phyloP scores from a whole-genome alignment of 2,888 invertebrate genomes.

The Tetragonula carbonaria region DNA sequence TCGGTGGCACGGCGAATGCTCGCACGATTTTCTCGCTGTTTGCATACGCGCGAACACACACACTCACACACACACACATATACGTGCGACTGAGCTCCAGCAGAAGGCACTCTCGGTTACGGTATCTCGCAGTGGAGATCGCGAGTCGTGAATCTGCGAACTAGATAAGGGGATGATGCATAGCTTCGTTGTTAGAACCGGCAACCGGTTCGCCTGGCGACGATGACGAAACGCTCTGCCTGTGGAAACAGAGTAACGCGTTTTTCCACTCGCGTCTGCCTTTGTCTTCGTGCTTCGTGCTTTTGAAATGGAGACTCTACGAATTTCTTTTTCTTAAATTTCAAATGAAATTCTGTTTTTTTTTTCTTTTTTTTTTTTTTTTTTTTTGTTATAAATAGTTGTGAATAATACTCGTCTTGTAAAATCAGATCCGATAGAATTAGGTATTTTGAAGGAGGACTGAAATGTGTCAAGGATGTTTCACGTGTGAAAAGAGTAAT shows the following conservation, averaged over 20 bases:
- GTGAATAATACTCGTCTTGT: too few species aligned
- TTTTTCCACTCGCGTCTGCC: conserved; percentile 18
- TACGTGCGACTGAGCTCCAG: conserved; percentile 16
- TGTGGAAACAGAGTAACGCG: conserved; percentile 47
- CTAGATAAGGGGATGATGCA: conserved; percentile 78
- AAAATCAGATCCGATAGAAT: too few species aligned
- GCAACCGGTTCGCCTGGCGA: conserved; percentile 47
- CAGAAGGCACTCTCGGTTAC: conserved; percentile 41
- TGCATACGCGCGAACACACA: conserved; percentile 37
- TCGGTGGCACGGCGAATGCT: conserved; percentile 21
- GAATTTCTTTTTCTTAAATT: too few species aligned
- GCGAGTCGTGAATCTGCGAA: conserved; percentile 75
- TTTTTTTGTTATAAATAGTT: too few species aligned
- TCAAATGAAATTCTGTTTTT: too few species aligned
- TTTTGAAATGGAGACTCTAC: neutral
- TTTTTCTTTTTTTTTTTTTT: too few species aligned
- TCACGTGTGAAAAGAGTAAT: too few species aligned
- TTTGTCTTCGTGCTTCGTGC: too few species aligned
- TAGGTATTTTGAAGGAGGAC: too few species aligned
- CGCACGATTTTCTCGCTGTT: conserved; percentile 34
- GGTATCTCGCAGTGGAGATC: conserved; percentile 68
- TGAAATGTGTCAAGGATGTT: too few species aligned
- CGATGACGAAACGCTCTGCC: conserved; percentile 56
- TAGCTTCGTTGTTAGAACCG: conserved; percentile 64
- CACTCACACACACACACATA: too few species aligned